These are phyloP conservation scores for Trachelus troglodyta DNA, from an alignment of 2,888 invertebrate species.

Conservation along the genomic window DNA sequence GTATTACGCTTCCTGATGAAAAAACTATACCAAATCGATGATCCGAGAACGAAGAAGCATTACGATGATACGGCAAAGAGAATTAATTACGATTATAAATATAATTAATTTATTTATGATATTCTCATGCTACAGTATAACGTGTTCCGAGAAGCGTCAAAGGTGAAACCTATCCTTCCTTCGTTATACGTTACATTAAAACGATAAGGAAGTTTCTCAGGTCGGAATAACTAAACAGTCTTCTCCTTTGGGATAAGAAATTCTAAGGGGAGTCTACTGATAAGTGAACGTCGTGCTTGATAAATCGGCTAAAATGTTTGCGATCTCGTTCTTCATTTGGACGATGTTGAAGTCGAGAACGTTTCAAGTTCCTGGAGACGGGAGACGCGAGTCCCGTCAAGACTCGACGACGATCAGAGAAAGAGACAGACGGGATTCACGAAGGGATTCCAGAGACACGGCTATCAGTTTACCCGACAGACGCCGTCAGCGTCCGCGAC, in stretches of 20 bases:
- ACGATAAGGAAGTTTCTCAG: neutral
- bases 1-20: neutral
- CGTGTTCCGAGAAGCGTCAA: neutral
- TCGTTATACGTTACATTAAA: neutral
- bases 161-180: neutral
- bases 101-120: neutral
- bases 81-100: neutral
- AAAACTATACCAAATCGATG: neutral
- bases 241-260: neutral
- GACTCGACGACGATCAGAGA: constrained; percentile 34
- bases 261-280: neutral
- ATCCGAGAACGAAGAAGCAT: neutral
- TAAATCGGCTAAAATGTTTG: constrained; percentile 42
- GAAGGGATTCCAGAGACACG: constrained; percentile 44
- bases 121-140: neutral
- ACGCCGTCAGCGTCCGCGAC: constrained; percentile 44
- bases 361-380: constrained; percentile 26
- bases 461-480: constrained; percentile 39
- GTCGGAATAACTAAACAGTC: neutral
- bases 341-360: constrained; percentile 39
- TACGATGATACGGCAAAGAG: neutral
- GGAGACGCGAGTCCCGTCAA: constrained; percentile 40
- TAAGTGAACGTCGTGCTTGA: neutral
- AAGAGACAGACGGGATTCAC: constrained; percentile 30
- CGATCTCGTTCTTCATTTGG: constrained; percentile 54